phyloP scores from a whole-genome alignment of 2,888 invertebrate genomes.

The Cerceris ruficornis region DNA sequence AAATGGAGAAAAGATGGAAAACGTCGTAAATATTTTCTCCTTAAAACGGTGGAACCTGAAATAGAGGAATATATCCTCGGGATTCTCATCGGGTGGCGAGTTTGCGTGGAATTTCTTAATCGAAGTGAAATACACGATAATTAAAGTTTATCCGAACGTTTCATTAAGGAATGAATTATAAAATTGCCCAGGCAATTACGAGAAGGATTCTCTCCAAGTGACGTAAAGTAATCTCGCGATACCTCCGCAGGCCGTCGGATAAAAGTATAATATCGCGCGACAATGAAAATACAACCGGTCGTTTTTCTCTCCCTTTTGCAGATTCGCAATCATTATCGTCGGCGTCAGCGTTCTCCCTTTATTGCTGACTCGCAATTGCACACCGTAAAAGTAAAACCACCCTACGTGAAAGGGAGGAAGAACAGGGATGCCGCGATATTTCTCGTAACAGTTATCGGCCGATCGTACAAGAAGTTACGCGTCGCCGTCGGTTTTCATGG shows the following conservation, averaged over 20 bases:
- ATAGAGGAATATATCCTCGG: conserved; percentile 3
- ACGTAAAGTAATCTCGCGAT: no score
- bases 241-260: no score
- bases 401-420: neutral
- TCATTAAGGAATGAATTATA: no score
- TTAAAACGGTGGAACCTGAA: no score
- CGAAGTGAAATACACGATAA: neutral
- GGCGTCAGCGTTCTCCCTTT: conserved; percentile 36
- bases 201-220: no score
- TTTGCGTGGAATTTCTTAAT: neutral
- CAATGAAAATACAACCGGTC: conserved; percentile 3
- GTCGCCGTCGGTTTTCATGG: conserved; percentile 31
- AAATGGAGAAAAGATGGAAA: no score
- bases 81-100: neutral
- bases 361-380: conserved; percentile 14
- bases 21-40: no score
- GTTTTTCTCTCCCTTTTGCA: conserved; percentile 6
- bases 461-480: conserved; percentile 57
- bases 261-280: conserved; percentile 1
- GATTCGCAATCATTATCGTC: conserved; percentile 47
- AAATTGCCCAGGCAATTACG: no score
- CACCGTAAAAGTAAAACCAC: conserved; percentile 51
- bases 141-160: neutral
- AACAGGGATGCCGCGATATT: conserved; percentile 10
- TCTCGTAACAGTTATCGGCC: conserved; percentile 42